Evolutionary conservation across 2,888 invertebrate genomes (phyloP).

Genomic region (Nephrocerus scutellatus): DNA sequence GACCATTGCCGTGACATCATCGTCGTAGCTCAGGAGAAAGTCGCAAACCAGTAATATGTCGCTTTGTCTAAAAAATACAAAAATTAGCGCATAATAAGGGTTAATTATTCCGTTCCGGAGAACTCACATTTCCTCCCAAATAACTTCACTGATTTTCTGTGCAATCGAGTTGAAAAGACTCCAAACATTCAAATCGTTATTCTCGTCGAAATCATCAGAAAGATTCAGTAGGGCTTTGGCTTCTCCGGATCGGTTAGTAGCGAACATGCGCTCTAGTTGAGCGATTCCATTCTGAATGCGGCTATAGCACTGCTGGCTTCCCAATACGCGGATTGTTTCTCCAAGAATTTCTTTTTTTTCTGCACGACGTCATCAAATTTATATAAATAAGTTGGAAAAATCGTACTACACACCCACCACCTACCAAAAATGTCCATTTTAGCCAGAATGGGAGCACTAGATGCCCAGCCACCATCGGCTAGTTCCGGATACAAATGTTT

Average conservation of each 20-base stretch:
- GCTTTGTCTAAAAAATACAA: no score
- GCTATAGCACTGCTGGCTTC: slow-evolving; percentile 39
- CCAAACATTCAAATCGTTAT: slow-evolving; percentile 39
- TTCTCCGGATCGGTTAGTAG: slow-evolving; percentile 30
- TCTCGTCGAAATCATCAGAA: slow-evolving; percentile 37
- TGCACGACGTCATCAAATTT: slow-evolving; percentile 32
- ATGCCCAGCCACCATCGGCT: slow-evolving; percentile 53
- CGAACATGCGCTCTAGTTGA: slow-evolving; percentile 36
- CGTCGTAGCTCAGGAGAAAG: no score
- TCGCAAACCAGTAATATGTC: no score
- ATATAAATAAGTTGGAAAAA: no score
- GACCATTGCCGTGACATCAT: no score
- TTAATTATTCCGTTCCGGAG: no score
- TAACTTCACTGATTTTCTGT: slow-evolving; percentile 34
- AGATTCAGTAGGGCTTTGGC: slow-evolving; percentile 37
- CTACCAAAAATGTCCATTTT: slow-evolving; percentile 51
- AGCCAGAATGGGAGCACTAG: slow-evolving; percentile 57
- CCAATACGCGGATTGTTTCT: slow-evolving; percentile 29
- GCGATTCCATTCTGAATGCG: slow-evolving; percentile 39
- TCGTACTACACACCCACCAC: no score
- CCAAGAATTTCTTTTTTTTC: slow-evolving; percentile 26
- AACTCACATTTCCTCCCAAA: slow-evolving; percentile 37
- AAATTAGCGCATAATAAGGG: no score
- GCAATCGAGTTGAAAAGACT: slow-evolving; percentile 38
- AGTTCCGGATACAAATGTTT: slow-evolving; percentile 56